Conservation (phyloP, 2,888 invertebrate genomes). For the Cheiracanthium punctorium region DNA sequence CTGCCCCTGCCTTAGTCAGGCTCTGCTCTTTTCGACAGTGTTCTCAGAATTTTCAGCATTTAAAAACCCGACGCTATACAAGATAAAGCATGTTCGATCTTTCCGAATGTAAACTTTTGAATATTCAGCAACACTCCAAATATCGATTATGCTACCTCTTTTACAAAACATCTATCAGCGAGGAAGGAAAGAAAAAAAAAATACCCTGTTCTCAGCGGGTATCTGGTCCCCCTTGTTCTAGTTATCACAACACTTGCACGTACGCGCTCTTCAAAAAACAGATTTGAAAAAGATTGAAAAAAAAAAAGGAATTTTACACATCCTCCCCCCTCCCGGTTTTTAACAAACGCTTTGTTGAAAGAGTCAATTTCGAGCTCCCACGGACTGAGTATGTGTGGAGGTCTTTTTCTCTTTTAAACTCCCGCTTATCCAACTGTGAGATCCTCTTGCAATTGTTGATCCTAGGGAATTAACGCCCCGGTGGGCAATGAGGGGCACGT, state of each 20-base stretch:
- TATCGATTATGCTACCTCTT: neutral
- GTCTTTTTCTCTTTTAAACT: neutral
- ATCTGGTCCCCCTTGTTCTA: neutral
- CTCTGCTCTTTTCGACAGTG: no score
- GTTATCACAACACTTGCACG: conserved; percentile 6
- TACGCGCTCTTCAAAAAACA: conserved; percentile 4
- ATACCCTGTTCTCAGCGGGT: neutral
- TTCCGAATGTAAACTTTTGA: neutral
- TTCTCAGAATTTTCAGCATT: no score
- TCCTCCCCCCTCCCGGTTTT: neutral
- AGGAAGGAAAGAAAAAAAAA: neutral
- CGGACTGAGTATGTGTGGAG: neutral
- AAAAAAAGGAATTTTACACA: neutral
- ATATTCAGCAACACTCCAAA: neutral
- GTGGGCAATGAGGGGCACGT: conserved; percentile 14
- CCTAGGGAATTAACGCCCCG: conserved; percentile 6
- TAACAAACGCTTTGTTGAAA: conserved; percentile 2
- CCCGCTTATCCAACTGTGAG: conserved; percentile 33
- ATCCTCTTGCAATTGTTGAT: conserved; percentile 26
- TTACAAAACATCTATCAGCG: neutral
- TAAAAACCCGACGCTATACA: no score
- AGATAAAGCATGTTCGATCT: neutral
- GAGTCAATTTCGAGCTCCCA: conserved; percentile 20
- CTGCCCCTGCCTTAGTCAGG: no score
- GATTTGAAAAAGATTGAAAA: neutral